Evolutionary conservation across 2,888 invertebrate species (phyloP).

Genomic region (Heliconius hortense): DNA sequence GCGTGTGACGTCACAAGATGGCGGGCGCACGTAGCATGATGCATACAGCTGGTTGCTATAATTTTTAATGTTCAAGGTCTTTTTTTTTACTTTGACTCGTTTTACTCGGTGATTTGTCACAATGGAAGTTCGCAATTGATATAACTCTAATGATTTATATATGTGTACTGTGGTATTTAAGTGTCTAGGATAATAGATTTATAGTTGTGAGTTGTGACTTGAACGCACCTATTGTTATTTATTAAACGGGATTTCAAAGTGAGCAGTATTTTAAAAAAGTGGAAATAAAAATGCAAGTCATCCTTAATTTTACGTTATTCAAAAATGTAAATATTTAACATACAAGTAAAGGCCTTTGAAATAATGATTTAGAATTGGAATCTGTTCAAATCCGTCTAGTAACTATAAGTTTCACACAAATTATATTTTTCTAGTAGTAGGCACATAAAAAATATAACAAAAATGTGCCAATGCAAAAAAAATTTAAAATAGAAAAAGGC

Average conservation of each 20-base stretch:
- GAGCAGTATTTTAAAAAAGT: not conserved
- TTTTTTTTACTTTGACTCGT: constrained; percentile 45
- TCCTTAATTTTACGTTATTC: not conserved
- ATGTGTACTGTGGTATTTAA: not conserved
- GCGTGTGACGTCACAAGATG: constrained; percentile 61
- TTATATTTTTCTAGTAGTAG: not conserved
- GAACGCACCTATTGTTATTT: not conserved
- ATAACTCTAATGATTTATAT: constrained; percentile 24
- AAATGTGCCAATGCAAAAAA: no score
- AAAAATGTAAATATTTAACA: not conserved
- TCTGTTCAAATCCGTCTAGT: not conserved
- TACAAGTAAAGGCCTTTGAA: not conserved
- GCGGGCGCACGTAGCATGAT: constrained; percentile 53
- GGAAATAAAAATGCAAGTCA: constrained; percentile 1
- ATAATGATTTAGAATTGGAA: not conserved
- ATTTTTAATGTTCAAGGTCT: constrained; percentile 51
- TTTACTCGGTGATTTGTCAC: constrained; percentile 42
- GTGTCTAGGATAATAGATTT: constrained; percentile 4
- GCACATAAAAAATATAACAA: no score
- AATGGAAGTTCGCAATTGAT: constrained; percentile 31
- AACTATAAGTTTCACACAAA: not conserved
- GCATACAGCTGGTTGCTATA: constrained; percentile 48
- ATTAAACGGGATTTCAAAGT: not conserved
- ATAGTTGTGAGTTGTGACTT: not conserved
- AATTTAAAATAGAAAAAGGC: no score